Base-by-base conservation (phyloP, 1,140 invertebrate species). In the Zaprionus africanus region DNA sequence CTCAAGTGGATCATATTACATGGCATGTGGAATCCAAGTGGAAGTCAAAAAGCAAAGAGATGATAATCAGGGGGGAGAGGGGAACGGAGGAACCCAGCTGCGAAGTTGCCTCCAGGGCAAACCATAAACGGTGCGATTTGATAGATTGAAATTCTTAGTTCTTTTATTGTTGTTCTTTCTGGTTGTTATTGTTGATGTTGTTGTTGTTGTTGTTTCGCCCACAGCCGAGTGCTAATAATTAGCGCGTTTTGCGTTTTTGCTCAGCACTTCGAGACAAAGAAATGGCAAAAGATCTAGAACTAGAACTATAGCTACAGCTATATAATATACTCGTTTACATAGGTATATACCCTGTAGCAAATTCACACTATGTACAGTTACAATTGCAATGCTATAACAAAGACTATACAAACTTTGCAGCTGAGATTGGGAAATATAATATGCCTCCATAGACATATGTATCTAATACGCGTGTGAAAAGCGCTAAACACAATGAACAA, bases 81-180 rank as follows among this genome's bases (percentile, higher is more conserved):
- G 41, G 0, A 38, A 17, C 4, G 41, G 22, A 70, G 61, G 26
- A 41, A 26, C 51, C 60, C 73, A 67, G 38, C 65, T 68, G 9
- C 51, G 79, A 84, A 77, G 61, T 78, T 71, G 82, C 56, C 78
- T 38, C 64, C 73, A 60, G 67, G 60, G 74, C 58, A 31, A 66
- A 56, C 82, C 82, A 85, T 86, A 85, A 86, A 86, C 79, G 82
- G 82, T 68, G 71, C 67, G 82, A 81, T 86, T 85, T 86, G 76
- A 81, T 80, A 84, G 79, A 78, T 74, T 74, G 49, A 78, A 70
- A 67, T 70, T 67, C 54, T 36, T 41, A 28, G 63, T 65, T 62
- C 38, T 64, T 46, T 81, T 68, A 24, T 70, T 67, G 73, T 70
- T 58, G 43, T 81, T 75, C 56, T 34, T 34, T 34, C 9, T 34